Evolutionary conservation across 2,888 invertebrate genomes (phyloP), one percentile per base, ranked within the genome.

Genomic region (Spisula subtruncata): DNA sequence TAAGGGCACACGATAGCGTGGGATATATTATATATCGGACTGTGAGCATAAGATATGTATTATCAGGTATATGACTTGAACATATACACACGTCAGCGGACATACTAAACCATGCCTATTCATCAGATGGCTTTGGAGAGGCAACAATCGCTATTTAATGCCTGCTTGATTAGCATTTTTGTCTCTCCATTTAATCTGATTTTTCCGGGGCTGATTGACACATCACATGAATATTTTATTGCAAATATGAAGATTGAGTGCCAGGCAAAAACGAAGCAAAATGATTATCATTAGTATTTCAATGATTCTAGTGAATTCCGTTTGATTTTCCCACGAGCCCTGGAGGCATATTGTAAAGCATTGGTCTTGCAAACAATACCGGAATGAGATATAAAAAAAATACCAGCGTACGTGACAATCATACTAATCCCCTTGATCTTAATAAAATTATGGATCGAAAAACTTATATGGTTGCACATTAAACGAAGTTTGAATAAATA

Each of bases 1-100:
- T 29, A 32, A 48, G 89, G 89, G 81, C 89, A 89, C 81, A 71
- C 81, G 87, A 89, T 89, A 89, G 87, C 89, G 89, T 89, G 89
- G 89, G 89, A 89, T 89, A 89, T 81, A 82, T 81, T 87, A 60
- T 81, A 86, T 89, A 88, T 88, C 80, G 51, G n/a, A 29, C 79
- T 66, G n/a, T 75, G 75, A 35, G 18, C 18, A 18, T 12, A 14
- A 75, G 32, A 32, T 75, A 18, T 75, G 35, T 75, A 18, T 35
- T 18, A 75, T 75, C 32, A 75, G 35, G n/a, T 25, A 12, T 66
- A 66, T 66, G 25, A 25, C n/a, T 41, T 66, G 85, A 79, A 75
- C 66, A 75, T 85, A 85, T n/a, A 8, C 51, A 79, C 85, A 85
- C 85, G 85, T 85, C 85, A 85, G 48, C 85, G 85, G 46, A 32